Percentiles rank a stretch among this genome's conserved stretches.
Evolutionary conservation across 2,797 vertebrate species (phyloP).

Genomic region (Notamacropus eugenii): DNA sequence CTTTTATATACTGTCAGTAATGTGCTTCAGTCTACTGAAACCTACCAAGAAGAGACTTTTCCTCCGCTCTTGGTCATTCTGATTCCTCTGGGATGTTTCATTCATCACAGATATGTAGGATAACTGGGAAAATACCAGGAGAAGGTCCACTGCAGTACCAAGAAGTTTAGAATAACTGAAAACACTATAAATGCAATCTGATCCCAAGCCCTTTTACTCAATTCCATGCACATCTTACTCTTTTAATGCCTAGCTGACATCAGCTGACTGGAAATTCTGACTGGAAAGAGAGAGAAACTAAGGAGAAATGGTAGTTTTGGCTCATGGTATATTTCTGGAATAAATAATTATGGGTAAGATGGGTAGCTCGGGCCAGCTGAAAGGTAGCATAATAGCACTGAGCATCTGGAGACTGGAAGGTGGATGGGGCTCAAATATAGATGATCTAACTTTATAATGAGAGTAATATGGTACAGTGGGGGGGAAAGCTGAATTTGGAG

Average conservation of each 20-base stretch:
- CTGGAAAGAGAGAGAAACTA: background rate
- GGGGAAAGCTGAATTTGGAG: background rate
- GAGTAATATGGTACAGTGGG: background rate
- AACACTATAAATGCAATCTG: background rate
- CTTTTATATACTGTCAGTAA: background rate
- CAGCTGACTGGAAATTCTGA: background rate
- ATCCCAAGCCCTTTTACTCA: background rate
- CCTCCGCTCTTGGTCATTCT: background rate
- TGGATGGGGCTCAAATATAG: background rate
- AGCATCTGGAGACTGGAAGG: background rate
- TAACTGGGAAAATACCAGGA: background rate
- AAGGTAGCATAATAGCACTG: background rate
- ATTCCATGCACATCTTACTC: background rate
- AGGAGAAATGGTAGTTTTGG: background rate
- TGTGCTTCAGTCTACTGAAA: background rate
- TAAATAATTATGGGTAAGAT: background rate
- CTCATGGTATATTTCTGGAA: background rate
- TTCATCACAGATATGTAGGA: background rate
- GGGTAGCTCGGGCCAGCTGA: background rate
- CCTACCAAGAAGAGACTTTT: background rate
- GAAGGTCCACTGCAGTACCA: background rate
- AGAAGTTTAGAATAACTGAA: background rate
- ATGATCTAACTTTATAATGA: background rate
- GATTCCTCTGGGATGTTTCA: background rate
- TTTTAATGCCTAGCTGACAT: background rate